Conservation (phyloP, 1,140 invertebrate genomes). For the Helicoverpa zea region DNA sequence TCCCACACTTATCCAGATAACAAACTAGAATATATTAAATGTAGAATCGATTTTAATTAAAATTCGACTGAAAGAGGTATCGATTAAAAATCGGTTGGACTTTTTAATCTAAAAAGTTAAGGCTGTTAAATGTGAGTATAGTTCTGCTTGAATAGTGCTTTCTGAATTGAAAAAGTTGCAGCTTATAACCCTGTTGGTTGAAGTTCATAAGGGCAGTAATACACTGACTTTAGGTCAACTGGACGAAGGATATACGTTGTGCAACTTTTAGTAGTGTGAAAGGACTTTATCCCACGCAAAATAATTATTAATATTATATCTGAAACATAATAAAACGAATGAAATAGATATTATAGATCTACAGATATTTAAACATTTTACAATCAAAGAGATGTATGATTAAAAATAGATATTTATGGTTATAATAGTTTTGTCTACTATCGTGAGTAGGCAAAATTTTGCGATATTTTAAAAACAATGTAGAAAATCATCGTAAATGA, state of each 20-base stretch:
- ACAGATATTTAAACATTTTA: no score
- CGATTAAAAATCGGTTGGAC: slow-evolving; percentile 6
- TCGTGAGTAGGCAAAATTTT: no score
- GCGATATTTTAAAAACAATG: no score
- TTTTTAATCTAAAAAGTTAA: slow-evolving; percentile 1
- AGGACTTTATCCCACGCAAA: no score
- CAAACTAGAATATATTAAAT: neutral
- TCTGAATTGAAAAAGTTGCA: neutral
- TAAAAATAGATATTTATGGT: no score
- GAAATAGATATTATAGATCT: no score
- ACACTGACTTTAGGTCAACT: neutral
- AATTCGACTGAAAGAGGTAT: neutral
- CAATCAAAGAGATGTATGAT: no score
- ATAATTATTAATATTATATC: no score
- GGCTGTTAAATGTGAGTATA: neutral
- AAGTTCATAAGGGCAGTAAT: slow-evolving; percentile 1
- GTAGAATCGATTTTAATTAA: neutral
- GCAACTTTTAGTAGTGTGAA: neutral
- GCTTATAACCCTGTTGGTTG: neutral
- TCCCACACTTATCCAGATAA: no score
- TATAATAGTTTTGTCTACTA: no score
- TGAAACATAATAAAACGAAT: no score
- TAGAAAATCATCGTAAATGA: no score
- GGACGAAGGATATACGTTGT: neutral
- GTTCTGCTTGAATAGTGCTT: neutral